Evolutionary conservation across 2,113 vertebrate genomes (phyloP), one percentile per base, ranked within the genome.

Genomic region (Cranoglanis bouderius): DNA sequence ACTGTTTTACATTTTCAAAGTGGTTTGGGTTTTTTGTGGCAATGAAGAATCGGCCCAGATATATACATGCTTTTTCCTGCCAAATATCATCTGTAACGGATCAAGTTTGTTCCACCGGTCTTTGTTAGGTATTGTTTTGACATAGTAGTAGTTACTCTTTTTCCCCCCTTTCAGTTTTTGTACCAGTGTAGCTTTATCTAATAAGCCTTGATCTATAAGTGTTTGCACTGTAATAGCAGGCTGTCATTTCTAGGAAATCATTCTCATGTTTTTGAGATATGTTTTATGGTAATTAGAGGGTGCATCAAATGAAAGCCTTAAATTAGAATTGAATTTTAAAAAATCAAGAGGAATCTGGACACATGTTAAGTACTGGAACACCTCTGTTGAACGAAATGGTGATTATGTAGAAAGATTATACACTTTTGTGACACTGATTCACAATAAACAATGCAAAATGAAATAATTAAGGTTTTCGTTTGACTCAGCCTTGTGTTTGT

Each of bases 61-160:
- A 92, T 89, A 92, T 89, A 90, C 81, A 88, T 88, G 84, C 87
- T 85, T 89, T 92, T 90, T 85, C 81, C 90, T 90, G 88, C 89
- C 82, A 90, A 92, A 91, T 88, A 89, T 93, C 91, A 93, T 93
- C 92, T 93, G 92, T 87, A 87, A 92, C 86, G 65, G 91, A 93
- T 93, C 92, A 91, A 84, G 80, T 90, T 90, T 91, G 88, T 90
- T 86, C 82, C 87, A 75, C 82, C 86, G 90, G 40, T 88, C 46
- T 89, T 91, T 88, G 81, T 91, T 88, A 90, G 87, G 88, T 91
- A 88, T 91, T 92, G 85, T 91, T 92, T 91, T 91, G 91, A 92
- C 91, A 91, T 86, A 26, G 61, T 77, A 92, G 90, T 91, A 88
- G 89, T 84, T 83, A 77, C 85, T 89, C 88, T 88, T 87, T 88